Base-by-base conservation (phyloP, 2,797 vertebrate species). In the Yasuhikotakia modesta region DNA sequence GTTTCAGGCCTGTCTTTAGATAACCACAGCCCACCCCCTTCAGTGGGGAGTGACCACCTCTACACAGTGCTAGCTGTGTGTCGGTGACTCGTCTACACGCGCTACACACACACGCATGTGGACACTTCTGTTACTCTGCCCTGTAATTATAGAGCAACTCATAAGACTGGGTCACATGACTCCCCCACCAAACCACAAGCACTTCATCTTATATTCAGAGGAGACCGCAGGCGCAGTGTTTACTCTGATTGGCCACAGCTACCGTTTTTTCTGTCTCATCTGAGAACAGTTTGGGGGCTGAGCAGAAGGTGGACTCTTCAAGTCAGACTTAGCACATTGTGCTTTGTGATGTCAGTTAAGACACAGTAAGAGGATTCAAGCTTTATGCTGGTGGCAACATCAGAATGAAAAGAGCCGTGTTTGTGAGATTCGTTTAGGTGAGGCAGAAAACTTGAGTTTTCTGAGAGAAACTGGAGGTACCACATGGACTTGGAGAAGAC, bases 101-200 rank as follows among this genome's bases (percentile, higher is more conserved):
- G 53, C 21, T 22, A 14, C 48, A 76, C 76, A 63, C 71, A n/a
- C n/a, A n/a, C n/a, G n/a, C n/a, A n/a, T n/a, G 30, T 24, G 67
- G 57, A 50, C 69, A 80, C 82, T 66, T 79, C 69, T 75, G 39
- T 53, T 78, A 72, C 60, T 45, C 86, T 92, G 90, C 92, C 92
- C 92, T 94, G 90, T 93, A 94, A 94, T 94, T 92, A 94, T 88
- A 88, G 83, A 87, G 88, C 81, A 82, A 88, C 88, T 80, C 77
- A 85, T 85, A 88, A 87, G 84, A 87, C 82, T 83, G 16, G 79
- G 82, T 92, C 93, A 93, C 90, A 86, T 93, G 92, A 91, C 87
- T 82, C 61, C 69, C 53, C 84, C 85, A 85, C 86, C 89, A 90
- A 89, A 92, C 94, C 94, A 91, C 93, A 92, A 91, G 90, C 91